phyloP scores from a whole-genome alignment of 2,797 vertebrate species.

The Manis pentadactyla region DNA sequence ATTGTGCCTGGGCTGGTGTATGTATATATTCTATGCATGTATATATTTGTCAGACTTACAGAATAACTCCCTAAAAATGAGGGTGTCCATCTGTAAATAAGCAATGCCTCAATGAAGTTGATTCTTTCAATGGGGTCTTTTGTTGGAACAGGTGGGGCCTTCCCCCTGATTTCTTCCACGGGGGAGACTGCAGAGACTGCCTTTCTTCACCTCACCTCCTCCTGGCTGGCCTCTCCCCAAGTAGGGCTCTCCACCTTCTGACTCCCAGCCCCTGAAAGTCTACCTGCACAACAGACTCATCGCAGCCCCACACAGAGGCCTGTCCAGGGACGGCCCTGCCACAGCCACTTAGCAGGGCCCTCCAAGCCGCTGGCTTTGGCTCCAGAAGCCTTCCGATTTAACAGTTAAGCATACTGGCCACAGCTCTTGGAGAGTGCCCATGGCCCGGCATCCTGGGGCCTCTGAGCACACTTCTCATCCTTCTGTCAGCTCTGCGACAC shows the following conservation, averaged over 20 bases:
- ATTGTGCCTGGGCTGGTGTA: background rate
- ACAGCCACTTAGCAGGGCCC: background rate
- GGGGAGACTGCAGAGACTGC: background rate
- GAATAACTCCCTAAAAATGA: conserved; percentile 24
- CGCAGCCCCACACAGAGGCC: background rate
- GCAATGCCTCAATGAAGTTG: background rate
- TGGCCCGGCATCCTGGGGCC: background rate
- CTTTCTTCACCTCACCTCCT: background rate
- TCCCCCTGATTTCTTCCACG: background rate
- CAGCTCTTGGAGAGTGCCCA: background rate
- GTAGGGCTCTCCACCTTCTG: background rate
- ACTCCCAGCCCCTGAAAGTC: background rate
- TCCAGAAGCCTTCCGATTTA: background rate
- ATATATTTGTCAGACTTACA: background rate
- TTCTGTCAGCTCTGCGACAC: background rate
- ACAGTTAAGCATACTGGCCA: background rate
- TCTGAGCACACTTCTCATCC: background rate
- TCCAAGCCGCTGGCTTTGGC: background rate
- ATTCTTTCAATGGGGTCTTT: background rate
- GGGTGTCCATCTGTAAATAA: background rate
- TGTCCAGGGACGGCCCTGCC: background rate
- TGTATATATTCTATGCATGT: background rate
- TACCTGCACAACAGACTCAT: background rate
- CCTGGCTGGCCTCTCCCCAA: background rate
- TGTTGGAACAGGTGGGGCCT: background rate